Evolutionary conservation across 2,888 invertebrate species (phyloP).

Genomic region (Leptopilina drosophilae): DNA sequence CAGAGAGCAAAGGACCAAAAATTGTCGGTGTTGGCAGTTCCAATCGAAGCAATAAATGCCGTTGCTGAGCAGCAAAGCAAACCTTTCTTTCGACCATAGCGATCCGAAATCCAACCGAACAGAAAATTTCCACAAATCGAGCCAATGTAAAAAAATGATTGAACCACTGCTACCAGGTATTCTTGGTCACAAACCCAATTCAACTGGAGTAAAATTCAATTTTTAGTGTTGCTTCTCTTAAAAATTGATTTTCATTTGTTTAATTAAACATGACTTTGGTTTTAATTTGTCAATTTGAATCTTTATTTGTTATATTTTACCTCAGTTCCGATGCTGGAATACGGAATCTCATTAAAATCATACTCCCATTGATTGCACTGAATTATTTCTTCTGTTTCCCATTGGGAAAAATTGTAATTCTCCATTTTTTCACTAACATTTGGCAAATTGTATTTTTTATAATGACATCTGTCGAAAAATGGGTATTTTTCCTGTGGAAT

Average conservation of each 20-base stretch:
- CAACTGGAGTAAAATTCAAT: slow-evolving; percentile 68
- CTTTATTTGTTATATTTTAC: slow-evolving; percentile 71
- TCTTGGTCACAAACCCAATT: slow-evolving; percentile 80
- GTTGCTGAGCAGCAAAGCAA: slow-evolving; percentile 77
- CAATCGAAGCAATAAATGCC: slow-evolving; percentile 75
- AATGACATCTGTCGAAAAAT: slow-evolving; percentile 74
- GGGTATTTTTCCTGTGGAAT: slow-evolving; percentile 71
- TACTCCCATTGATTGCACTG: slow-evolving; percentile 78
- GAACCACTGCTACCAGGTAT: slow-evolving; percentile 77
- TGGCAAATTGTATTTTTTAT: slow-evolving; percentile 76
- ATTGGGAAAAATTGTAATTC: slow-evolving; percentile 46
- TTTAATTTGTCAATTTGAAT: not conserved
- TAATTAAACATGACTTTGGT: not conserved
- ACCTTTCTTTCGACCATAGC: slow-evolving; percentile 78
- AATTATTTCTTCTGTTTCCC: slow-evolving; percentile 61
- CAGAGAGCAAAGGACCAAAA: slow-evolving; percentile 77
- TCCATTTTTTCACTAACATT: slow-evolving; percentile 61
- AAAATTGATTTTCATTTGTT: no score
- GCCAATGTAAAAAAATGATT: slow-evolving; percentile 79
- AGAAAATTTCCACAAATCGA: slow-evolving; percentile 78
- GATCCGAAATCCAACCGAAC: slow-evolving; percentile 79
- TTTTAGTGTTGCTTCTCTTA: no score
- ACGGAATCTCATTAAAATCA: slow-evolving; percentile 78
- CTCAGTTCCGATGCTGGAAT: slow-evolving; percentile 79
- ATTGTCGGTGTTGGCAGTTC: slow-evolving; percentile 75